phyloP scores from a whole-genome alignment of 2,888 invertebrate species.

The Cosmia trapezina region DNA sequence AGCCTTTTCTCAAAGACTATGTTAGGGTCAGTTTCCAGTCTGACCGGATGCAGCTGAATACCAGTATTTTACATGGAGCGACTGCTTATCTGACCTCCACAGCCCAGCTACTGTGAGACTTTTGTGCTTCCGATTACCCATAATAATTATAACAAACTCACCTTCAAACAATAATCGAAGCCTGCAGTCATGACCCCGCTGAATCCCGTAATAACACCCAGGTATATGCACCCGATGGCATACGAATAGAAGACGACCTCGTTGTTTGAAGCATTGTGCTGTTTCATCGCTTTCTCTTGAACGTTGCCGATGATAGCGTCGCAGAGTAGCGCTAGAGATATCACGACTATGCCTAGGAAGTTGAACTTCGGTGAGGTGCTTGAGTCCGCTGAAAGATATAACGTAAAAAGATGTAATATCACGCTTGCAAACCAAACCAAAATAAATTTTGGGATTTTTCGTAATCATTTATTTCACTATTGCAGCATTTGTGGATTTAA shows the following conservation, averaged over 20 bases:
- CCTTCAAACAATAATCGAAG: conserved; percentile 94
- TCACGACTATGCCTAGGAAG: conserved; percentile 93
- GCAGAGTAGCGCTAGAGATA: conserved; percentile 96
- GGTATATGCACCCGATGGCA: conserved; percentile 95
- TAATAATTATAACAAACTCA: conserved; percentile 77
- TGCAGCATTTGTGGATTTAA: no score
- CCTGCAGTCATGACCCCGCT: conserved; percentile 94
- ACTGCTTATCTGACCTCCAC: neutral
- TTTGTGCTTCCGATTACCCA: no score
- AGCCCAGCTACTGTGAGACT: neutral
- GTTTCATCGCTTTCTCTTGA: conserved; percentile 98
- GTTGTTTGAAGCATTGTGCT: conserved; percentile 95
- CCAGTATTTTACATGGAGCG: neutral
- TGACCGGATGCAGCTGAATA: neutral
- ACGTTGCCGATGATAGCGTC: conserved; percentile 99
- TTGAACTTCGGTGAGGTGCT: conserved; percentile 94
- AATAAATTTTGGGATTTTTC: no score
- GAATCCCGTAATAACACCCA: conserved; percentile 93
- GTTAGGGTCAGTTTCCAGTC: neutral
- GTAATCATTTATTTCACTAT: no score
- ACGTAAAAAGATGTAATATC: neutral
- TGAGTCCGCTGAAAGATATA: conserved; percentile 91
- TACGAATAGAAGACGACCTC: conserved; percentile 98
- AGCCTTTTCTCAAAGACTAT: neutral
- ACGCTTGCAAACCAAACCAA: no score